Evolutionary conservation across 2,797 vertebrate species (phyloP), one percentile per base, ranked within the genome.

Genomic region (Dendrocincla fuliginosa): DNA sequence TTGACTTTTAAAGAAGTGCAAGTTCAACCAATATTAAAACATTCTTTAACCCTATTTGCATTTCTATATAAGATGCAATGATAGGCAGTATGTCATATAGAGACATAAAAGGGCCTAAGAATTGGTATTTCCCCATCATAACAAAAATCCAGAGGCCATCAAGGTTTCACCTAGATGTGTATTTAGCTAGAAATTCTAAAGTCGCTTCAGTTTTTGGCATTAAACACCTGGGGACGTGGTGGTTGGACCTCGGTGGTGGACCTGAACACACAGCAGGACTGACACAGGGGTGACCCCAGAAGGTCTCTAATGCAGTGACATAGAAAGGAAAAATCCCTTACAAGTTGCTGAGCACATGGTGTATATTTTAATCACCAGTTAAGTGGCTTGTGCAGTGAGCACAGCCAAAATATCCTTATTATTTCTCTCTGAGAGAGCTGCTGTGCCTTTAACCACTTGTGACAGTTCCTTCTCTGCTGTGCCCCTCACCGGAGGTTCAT

Each of bases 401-500:
- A 65, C 19, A 27, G 70, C n/a, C 85, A 90, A 74, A 89, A 89
- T 35, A 90, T 59, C 80, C 44, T 50, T 67, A 53, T 60, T 52
- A 74, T 82, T 91, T 68, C 49, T 61, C 88, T 28, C 0, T 28
- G 39, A 85, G 78, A 63, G 71, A 63, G 37, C n/a, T 70, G 22
- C 57, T 76, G 84, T 0, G 17, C 88, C 79, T 81, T 83, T 96
- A 95, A 96, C 80, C 0, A 0, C 10, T 2, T 82, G 67, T 96
- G 94, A 89, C 95, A 96, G 87, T 94, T 88, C 88, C 74, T 95
- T 90, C 94, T 87, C 70, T 1, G 0, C 80, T 0, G 0, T 80
- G 80, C 57, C 84, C 82, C 77, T 90, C 41, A 27, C 55, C 65
- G 92, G 90, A 93, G 87, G 83, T 93, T 95, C 92, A 92, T 95